Evolutionary conservation across 92 coral and sea anemone species (phyloP).

Genomic region (Pocillopora meandrina): DNA sequence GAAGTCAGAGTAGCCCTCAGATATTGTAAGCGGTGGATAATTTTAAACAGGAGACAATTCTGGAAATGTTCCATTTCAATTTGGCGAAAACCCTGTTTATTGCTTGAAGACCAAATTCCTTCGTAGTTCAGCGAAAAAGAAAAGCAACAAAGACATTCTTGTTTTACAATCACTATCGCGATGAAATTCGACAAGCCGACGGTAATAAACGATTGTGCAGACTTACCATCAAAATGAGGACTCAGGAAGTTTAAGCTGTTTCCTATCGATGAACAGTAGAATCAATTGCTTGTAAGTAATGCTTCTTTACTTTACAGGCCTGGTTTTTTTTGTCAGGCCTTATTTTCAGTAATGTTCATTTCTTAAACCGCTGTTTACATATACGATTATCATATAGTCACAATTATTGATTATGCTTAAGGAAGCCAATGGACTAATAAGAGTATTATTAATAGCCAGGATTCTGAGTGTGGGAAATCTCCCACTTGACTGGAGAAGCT

Average conservation of each 20-base stretch:
- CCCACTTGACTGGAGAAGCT: too few relatives aligned
- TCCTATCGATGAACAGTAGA: constrained; percentile 2
- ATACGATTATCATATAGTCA: too few relatives aligned
- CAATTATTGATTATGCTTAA: too few relatives aligned
- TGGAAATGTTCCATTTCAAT: background rate
- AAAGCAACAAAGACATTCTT: background rate
- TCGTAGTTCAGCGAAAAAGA: background rate
- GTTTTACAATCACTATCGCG: background rate
- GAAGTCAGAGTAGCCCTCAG: background rate
- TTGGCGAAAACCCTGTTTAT: background rate
- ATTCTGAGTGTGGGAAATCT: too few relatives aligned
- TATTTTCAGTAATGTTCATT: too few relatives aligned
- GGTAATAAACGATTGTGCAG: background rate
- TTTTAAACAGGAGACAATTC: background rate
- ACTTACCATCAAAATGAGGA: background rate
- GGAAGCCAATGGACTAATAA: too few relatives aligned
- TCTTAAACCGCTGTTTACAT: too few relatives aligned
- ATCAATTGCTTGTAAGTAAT: background rate
- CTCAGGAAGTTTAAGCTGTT: too few relatives aligned
- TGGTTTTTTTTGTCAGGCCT: too few relatives aligned
- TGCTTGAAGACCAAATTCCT: background rate
- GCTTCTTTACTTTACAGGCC: background rate
- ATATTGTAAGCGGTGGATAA: background rate
- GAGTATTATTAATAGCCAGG: too few relatives aligned
- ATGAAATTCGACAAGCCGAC: background rate